Percentiles rank a stretch among this genome's conserved stretches.
Evolutionary conservation across 2,797 vertebrate species (phyloP).

Genomic region (Psittacula echo): DNA sequence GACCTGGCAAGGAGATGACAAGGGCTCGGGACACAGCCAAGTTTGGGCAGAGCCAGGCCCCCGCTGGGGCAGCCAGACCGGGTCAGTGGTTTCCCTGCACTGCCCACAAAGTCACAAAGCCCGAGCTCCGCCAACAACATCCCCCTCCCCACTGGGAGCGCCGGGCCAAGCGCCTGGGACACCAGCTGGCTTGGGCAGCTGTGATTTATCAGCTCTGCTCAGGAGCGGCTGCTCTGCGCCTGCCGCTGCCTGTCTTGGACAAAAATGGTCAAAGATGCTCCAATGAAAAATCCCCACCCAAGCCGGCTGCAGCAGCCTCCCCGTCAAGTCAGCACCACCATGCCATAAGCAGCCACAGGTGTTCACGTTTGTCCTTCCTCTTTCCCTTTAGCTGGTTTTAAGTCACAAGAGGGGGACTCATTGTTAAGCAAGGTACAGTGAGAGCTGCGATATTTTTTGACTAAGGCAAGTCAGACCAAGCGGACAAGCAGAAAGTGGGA

Average conservation of each 20-base stretch:
- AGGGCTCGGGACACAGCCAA: neutral
- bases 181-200: constrained; percentile 32
- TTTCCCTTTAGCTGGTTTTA: neutral
- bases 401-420: neutral
- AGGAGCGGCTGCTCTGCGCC: neutral
- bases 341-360: neutral
- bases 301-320: neutral
- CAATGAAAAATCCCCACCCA: neutral
- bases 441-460: neutral
- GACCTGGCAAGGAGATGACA: neutral
- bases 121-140: neutral
- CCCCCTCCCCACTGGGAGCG: rapidly evolving
- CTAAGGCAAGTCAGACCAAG: neutral
- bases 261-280: constrained; percentile 1
- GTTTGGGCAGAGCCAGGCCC: neutral
- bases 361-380: neutral
- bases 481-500: rapidly evolving
- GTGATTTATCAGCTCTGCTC: neutral
- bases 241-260: neutral
- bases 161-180: neutral
- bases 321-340: rapidly evolving
- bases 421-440: neutral
- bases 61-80: neutral
- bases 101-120: neutral
- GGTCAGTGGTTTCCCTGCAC: rapidly evolving